phyloP scores from a whole-genome alignment of 2,888 invertebrate species.

The Scaptodrosophila latifasciaeformis region DNA sequence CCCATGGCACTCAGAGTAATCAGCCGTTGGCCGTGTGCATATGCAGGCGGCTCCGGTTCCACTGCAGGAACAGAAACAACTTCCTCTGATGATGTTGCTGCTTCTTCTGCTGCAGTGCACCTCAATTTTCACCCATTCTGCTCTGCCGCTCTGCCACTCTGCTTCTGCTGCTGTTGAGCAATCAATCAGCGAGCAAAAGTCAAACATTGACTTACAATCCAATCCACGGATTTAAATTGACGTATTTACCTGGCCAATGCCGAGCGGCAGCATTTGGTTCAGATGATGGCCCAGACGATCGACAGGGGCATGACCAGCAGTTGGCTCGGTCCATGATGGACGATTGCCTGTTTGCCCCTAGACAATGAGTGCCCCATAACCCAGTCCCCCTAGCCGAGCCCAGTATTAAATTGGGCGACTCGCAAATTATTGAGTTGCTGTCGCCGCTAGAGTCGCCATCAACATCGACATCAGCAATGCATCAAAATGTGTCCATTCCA shows the following conservation, averaged over 20 bases:
- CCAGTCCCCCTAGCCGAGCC: conserved; percentile 5
- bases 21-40: conserved; percentile 60
- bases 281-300: conserved; percentile 18
- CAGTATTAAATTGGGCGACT: conserved; percentile 65
- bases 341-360: too few relatives aligned
- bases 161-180: conserved; percentile 67
- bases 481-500: too few relatives aligned
- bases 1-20: conserved; percentile 42
- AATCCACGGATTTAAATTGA: conserved; percentile 73
- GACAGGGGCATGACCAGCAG: too few relatives aligned
- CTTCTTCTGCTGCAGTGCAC: too few relatives aligned
- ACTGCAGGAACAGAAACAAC: conserved; percentile 45
- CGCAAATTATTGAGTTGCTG: conserved; percentile 63
- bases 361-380: conserved; percentile 28
- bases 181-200: conserved; percentile 74
- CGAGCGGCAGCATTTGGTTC: conserved; percentile 12
- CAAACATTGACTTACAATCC: conserved; percentile 74
- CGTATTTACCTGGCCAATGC: conserved; percentile 65
- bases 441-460: conserved; percentile 18
- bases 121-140: conserved; percentile 14
- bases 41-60: conserved; percentile 39
- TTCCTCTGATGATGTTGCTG: too few relatives aligned
- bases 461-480: conserved; percentile 26
- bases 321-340: too few relatives aligned
- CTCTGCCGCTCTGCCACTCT: conserved; percentile 18